Conservation (phyloP, 2,888 invertebrate genomes). For the Laothoe populi region DNA sequence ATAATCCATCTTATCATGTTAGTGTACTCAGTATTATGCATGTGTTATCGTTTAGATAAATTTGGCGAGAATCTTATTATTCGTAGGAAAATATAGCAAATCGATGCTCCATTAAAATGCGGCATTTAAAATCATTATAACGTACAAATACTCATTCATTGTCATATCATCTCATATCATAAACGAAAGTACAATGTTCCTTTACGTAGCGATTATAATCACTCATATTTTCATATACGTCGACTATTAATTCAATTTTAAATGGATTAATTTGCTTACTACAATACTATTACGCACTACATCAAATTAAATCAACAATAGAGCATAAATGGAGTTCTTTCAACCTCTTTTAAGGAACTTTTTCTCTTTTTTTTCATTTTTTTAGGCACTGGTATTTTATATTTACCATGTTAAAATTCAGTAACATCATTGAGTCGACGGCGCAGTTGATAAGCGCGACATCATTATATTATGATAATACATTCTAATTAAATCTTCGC, state of each 20-base stretch:
- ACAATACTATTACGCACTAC: too few relatives aligned
- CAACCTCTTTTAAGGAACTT: too few relatives aligned
- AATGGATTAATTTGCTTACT: neutral
- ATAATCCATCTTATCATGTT: conserved; percentile 41
- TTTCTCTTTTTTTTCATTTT: too few relatives aligned
- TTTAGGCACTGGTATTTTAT: too few relatives aligned
- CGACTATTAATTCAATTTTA: neutral
- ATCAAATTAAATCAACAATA: too few relatives aligned
- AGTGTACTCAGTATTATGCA: conserved; percentile 57
- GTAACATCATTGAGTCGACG: too few relatives aligned
- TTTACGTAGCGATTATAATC: conserved; percentile 40
- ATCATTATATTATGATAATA: conserved; percentile 30
- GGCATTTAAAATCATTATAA: conserved; percentile 49
- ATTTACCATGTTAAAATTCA: too few relatives aligned
- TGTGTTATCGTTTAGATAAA: conserved; percentile 34
- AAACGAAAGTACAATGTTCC: conserved; percentile 42
- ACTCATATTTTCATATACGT: conserved; percentile 29
- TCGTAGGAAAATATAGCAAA: conserved; percentile 19
- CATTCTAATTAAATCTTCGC: conserved; percentile 24
- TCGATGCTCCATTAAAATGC: conserved; percentile 18
- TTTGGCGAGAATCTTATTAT: conserved; percentile 1
- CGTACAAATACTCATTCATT: conserved; percentile 75
- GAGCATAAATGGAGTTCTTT: too few relatives aligned
- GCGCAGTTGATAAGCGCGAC: too few relatives aligned
- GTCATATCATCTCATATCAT: conserved; percentile 81